Evolutionary conservation across 2,113 vertebrate species (phyloP).

Genomic region (Lagopus muta): DNA sequence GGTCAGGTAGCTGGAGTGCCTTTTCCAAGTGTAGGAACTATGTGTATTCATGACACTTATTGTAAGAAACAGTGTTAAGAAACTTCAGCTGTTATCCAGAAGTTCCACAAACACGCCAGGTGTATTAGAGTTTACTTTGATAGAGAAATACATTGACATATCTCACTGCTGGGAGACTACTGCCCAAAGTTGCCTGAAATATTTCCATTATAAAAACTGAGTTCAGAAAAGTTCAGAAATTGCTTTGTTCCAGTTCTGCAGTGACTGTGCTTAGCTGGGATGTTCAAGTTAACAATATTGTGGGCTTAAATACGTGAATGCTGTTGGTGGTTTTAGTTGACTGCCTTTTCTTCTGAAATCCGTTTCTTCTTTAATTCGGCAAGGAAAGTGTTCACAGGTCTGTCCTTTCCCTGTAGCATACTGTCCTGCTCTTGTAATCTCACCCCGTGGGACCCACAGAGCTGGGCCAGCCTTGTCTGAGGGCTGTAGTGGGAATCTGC

Average conservation of each 20-base stretch:
- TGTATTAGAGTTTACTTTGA: background rate
- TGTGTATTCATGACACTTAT: background rate
- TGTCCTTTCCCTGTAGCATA: background rate
- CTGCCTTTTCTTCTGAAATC: background rate
- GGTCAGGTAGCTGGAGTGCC: background rate
- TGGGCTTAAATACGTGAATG: background rate
- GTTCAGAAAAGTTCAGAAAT: slow-evolving; percentile 18
- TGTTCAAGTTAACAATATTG: background rate
- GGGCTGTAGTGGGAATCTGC: background rate
- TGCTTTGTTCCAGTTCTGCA: slow-evolving; percentile 2
- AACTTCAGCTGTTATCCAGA: slow-evolving; percentile 37
- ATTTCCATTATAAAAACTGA: background rate
- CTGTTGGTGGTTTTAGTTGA: background rate
- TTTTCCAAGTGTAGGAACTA: background rate
- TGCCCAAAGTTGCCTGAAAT: background rate
- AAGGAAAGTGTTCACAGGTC: accelerated
- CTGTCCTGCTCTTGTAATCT: background rate
- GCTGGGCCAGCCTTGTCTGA: background rate
- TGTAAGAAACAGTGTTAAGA: background rate
- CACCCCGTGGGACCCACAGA: background rate
- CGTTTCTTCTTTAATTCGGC: background rate
- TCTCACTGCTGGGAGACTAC: background rate
- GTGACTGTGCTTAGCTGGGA: background rate
- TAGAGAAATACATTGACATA: background rate
- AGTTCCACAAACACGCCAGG: background rate